phyloP scores from a whole-genome alignment of 1,140 invertebrate genomes.

The Apis laboriosa region DNA sequence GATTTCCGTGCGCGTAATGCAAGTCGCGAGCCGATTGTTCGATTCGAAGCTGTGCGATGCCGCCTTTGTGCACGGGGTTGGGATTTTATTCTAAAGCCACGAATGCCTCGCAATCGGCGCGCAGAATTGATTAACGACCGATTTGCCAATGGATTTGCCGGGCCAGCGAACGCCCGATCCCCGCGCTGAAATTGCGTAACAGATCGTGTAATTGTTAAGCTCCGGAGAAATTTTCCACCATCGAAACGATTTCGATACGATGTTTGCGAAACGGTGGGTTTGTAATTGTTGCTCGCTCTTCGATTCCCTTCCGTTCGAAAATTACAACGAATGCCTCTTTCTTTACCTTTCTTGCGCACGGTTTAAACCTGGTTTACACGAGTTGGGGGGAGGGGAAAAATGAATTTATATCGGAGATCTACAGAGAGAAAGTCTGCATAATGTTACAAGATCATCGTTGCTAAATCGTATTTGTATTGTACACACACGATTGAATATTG shows the following conservation, averaged over 20 bases:
- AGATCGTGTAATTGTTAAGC: slow-evolving; percentile 61
- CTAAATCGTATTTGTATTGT: too few relatives aligned
- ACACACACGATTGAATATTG: too few relatives aligned
- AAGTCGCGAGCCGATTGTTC: neutral
- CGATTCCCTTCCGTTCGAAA: neutral
- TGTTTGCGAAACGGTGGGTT: neutral
- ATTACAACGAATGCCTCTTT: neutral
- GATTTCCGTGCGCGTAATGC: neutral
- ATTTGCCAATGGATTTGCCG: slow-evolving; percentile 53
- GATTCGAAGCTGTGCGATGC: neutral
- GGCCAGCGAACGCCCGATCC: slow-evolving; percentile 27
- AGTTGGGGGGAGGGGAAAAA: too few relatives aligned
- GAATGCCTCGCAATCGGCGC: slow-evolving; percentile 41
- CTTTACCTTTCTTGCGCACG: neutral
- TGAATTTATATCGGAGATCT: too few relatives aligned
- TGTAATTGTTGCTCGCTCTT: neutral
- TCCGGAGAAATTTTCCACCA: slow-evolving; percentile 50
- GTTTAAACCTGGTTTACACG: too few relatives aligned
- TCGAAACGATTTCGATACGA: neutral
- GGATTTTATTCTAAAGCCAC: slow-evolving; percentile 27
- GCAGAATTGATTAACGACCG: slow-evolving; percentile 62
- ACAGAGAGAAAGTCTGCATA: too few relatives aligned
- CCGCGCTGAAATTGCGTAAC: slow-evolving; percentile 51
- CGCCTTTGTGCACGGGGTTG: too few relatives aligned
- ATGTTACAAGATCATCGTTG: too few relatives aligned